phyloP scores from a whole-genome alignment of 2,113 vertebrate species.

The Typhlomys cinereus region DNA sequence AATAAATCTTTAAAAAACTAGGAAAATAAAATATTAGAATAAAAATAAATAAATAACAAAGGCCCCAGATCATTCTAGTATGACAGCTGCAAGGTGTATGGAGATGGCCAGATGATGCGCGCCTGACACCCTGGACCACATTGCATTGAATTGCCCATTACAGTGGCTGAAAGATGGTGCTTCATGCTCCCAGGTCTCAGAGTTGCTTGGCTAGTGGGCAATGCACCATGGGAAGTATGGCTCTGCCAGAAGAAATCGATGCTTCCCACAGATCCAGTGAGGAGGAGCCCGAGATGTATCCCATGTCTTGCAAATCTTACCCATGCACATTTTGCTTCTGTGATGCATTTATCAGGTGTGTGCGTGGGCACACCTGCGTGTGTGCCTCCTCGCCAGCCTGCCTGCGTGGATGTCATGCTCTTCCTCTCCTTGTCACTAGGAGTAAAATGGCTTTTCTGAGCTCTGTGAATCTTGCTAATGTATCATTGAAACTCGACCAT shows the following conservation, averaged over 20 bases:
- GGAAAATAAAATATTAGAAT: no score
- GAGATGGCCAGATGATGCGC: not conserved
- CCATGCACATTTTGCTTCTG: no score
- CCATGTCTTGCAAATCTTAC: not conserved
- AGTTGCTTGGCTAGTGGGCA: not conserved
- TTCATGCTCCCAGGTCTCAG: not conserved
- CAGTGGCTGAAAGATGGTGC: not conserved
- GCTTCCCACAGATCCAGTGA: not conserved
- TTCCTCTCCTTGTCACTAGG: not conserved
- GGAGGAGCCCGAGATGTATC: not conserved
- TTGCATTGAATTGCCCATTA: not conserved
- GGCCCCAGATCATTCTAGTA: no score
- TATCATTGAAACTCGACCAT: not conserved
- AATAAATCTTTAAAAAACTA: no score
- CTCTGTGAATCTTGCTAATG: not conserved
- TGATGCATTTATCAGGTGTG: no score
- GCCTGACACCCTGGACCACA: not conserved
- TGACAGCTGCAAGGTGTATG: not conserved
- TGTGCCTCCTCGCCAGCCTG: no score
- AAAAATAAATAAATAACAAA: no score
- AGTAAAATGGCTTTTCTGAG: not conserved
- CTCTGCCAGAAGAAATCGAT: not conserved
- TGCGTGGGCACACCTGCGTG: no score
- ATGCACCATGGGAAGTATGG: accelerated
- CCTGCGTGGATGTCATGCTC: not conserved